phyloP scores from a whole-genome alignment of 2,797 vertebrate genomes.

The Acanthis flammea region DNA sequence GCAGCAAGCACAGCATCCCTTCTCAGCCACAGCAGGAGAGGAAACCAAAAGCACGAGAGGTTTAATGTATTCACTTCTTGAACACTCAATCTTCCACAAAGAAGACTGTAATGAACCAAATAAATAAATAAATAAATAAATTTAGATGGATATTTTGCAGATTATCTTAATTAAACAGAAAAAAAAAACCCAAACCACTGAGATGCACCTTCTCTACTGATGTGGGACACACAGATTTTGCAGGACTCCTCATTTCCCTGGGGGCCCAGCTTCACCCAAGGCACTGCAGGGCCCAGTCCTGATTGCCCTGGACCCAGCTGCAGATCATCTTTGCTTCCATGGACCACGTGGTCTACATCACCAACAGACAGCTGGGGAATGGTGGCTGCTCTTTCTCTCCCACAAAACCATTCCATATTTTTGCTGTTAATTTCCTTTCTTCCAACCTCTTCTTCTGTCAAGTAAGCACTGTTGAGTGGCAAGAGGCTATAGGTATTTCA shows the following conservation, averaged over 20 bases:
- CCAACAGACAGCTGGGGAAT: not conserved
- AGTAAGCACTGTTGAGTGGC: not conserved
- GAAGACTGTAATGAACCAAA: not conserved
- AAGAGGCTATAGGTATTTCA: not conserved
- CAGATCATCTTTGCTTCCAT: not conserved
- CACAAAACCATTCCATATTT: not conserved
- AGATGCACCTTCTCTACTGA: not conserved
- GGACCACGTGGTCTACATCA: not conserved
- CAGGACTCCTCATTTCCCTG: not conserved
- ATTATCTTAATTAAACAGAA: not conserved
- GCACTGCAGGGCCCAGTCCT: not conserved
- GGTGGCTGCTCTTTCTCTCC: not conserved
- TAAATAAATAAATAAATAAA: not conserved
- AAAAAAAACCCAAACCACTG: rapidly evolving
- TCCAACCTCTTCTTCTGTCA: not conserved
- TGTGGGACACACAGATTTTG: not conserved
- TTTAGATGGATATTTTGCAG: not conserved
- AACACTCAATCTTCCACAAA: not conserved
- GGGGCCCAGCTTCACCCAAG: not conserved
- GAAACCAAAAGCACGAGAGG: not conserved
- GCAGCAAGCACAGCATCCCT: not conserved
- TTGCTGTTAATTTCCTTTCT: not conserved
- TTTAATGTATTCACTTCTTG: not conserved
- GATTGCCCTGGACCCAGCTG: not conserved
- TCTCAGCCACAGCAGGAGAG: not conserved